These are phyloP conservation scores for Palloptera scutellata DNA, from an alignment of 2,888 invertebrate genomes.

Conservation along the genomic window DNA sequence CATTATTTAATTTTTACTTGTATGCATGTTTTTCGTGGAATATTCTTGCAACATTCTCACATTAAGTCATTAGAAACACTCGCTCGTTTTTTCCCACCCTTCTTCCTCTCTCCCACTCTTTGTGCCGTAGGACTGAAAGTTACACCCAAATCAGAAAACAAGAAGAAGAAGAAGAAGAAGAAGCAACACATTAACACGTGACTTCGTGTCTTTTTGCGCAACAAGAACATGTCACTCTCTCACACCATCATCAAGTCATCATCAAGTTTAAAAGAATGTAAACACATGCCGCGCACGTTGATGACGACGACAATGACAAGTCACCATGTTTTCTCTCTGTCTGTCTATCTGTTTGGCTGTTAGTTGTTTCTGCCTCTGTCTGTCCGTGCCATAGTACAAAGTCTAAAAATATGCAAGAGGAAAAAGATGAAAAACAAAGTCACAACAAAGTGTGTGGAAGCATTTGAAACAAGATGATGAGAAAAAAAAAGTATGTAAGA, in stretches of 20 bases:
- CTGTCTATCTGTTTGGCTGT: not conserved
- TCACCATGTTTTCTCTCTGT: conserved; percentile 2
- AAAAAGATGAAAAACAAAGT: not conserved
- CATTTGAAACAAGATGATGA: not conserved
- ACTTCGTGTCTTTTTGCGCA: conserved; percentile 56
- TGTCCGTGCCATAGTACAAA: not conserved
- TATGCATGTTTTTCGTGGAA: not conserved
- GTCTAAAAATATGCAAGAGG: conserved; percentile 5
- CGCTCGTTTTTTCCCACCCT: not conserved
- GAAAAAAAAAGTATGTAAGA: not conserved
- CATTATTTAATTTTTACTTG: not conserved
- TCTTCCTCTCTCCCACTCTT: not conserved
- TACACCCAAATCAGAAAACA: too few relatives aligned
- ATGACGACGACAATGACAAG: conserved; percentile 3
- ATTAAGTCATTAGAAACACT: not conserved
- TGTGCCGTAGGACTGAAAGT: not conserved
- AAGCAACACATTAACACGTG: conserved; percentile 46
- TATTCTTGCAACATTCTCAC: not conserved
- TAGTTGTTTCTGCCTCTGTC: not conserved
- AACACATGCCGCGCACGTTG: not conserved
- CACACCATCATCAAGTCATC: not conserved
- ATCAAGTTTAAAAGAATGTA: not conserved
- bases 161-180: too few relatives aligned
- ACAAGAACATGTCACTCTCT: conserved; percentile 38
- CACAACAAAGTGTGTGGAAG: conserved; percentile 8